Conservation (phyloP, 2,113 vertebrate genomes). For the Catharus bicknelli region DNA sequence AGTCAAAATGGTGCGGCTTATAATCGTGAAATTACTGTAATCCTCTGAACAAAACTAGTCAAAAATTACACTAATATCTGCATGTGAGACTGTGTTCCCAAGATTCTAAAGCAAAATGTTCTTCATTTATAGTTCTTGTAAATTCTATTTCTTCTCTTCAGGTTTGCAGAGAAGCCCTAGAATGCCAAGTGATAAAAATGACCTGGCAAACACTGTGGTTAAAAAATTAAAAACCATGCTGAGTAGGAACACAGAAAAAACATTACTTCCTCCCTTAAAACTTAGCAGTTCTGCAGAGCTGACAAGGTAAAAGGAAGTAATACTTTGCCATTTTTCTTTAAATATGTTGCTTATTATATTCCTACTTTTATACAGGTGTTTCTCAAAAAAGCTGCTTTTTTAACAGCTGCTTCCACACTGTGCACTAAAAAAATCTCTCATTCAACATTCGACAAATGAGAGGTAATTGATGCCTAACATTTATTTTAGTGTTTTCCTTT, state of each 20-base stretch:
- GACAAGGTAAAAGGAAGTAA: not conserved
- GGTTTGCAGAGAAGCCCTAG: not conserved
- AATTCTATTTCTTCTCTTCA: not conserved
- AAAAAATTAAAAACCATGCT: not conserved
- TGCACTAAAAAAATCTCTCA: not conserved
- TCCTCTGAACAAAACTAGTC: not conserved
- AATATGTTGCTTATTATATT: not conserved
- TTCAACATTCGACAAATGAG: not conserved
- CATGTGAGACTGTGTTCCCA: not conserved
- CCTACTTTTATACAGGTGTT: not conserved
- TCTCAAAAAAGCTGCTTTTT: not conserved
- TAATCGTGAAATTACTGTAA: not conserved
- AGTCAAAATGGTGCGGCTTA: too few species aligned
- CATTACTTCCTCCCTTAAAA: not conserved
- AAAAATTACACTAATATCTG: not conserved
- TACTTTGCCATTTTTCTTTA: not conserved
- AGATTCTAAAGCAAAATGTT: not conserved
- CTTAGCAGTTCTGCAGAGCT: not conserved
- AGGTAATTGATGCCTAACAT: not conserved
- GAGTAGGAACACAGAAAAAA: not conserved
- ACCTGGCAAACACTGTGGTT: not conserved
- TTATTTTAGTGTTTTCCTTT: not conserved
- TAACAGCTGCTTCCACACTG: not conserved
- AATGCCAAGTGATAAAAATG: not conserved
- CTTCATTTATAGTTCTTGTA: not conserved